Base-by-base conservation (phyloP, 35 echinoderm and acorn worm species). In the Hemicentrotus pulcherrimus region DNA sequence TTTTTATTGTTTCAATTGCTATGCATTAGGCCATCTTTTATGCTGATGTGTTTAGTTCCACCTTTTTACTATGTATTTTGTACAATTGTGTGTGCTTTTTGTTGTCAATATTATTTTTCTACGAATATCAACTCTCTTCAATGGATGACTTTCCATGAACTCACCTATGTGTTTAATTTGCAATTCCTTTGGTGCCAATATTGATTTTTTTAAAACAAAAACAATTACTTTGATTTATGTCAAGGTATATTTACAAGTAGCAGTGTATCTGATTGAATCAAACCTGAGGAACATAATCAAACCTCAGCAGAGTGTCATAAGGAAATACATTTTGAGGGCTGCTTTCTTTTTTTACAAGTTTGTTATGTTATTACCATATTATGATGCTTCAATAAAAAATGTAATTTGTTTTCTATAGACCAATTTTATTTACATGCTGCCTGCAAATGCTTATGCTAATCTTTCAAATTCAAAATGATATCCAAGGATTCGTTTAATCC, bases 171-270 rank as follows among this genome's bases (percentile, higher is more conserved):
- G 22, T 6, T 78, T 59, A 7, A 78, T 78, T 78, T 78, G 65
- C 65, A 78, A 78, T 78, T 78, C 65, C 61, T 78, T 78, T 78
- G 65, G 65, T 78, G 65, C 65, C 65, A 78, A 78, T 78, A 78
- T 55, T 78, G 65, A 78, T n/a, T 78, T 78, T 78, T 2, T 59
- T 41, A 41, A 78, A n/a, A n/a, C n/a, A n/a, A n/a, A n/a, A n/a
- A 78, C 28, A 78, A 22, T 28, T n/a, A 0, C n/a, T 78, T 78
- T 78, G 19, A 78, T 28, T 28, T 78, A 22, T 28, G 2, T n/a
- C 4, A 28, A n/a, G 24, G 65, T 78, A 28, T 78, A 22, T 78
- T 15, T 78, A 78, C 65, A 70, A 78, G 65, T 28, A 78, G 65
- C 65, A 78, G 5, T 78, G 65, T n/a, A n/a, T 78, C 65, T 78